A percentile compares a stretch with the other conserved stretches of the same genome.
Conservation (phyloP, 2,113 vertebrate genomes). For the Emydocephalus ijimae region DNA sequence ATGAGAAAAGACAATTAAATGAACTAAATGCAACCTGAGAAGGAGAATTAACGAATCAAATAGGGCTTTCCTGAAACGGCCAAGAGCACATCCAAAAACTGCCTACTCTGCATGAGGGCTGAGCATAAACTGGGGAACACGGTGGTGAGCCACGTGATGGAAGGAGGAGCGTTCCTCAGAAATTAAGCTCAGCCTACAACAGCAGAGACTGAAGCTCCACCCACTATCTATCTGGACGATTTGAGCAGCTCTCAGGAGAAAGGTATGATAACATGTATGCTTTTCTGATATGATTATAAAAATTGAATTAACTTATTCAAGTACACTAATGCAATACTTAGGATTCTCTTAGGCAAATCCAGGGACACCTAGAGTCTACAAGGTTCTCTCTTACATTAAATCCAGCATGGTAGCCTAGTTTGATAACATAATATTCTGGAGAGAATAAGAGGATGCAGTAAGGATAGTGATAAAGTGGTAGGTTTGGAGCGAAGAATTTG, state of each 20-base stretch:
- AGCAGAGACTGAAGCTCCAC: no score
- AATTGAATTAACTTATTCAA: not conserved
- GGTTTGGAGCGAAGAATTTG: not conserved
- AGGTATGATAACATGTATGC: not conserved
- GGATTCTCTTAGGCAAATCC: not conserved
- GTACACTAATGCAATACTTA: not conserved
- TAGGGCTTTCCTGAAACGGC: no score
- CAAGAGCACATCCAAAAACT: no score
- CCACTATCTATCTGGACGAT: no score
- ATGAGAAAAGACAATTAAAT: no score
- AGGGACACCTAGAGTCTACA: not conserved
- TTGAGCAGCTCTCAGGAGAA: no score
- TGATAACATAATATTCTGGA: not conserved
- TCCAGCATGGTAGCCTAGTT: not conserved
- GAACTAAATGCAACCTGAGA: no score
- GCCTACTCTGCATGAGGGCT: no score
- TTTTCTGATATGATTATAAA: not conserved
- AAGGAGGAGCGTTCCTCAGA: no score
- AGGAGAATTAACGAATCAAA: not conserved
- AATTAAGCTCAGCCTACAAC: no score
- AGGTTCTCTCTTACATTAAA: not conserved
- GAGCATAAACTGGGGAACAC: no score
- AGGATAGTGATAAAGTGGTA: not conserved
- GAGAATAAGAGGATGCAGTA: not conserved
- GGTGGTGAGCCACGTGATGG: no score